Base-by-base conservation (phyloP, 2,797 vertebrate species). In the Coilia nasus region DNA sequence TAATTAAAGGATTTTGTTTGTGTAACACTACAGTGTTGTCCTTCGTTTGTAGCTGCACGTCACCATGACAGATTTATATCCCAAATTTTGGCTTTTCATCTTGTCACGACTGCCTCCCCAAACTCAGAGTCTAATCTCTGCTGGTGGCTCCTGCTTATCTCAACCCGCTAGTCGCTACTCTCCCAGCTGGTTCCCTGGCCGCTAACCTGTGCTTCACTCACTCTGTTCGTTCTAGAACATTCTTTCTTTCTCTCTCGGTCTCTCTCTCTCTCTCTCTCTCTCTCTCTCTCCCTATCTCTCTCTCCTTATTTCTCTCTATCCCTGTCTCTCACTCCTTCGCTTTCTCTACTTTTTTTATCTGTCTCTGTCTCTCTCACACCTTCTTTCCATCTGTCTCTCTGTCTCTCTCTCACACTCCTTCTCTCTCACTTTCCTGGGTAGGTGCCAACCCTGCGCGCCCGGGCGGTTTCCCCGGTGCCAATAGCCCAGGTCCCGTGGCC, bases 401-500 rank as follows among this genome's bases (percentile, higher is more conserved):
- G 82, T 44, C 62, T 15, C 64, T 64, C 57, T 46, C 44, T 1
- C 35, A 0, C 50, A 10, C 56, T 35, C 19, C 54, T 50, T 85
- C 6, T 81, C 57, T 15, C 14, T 78, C 25, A 50, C 6, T 81
- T 12, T 10, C 19, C 15, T 83, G 21, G 84, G 95, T 97, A 98
- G 98, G 98, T 93, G 94, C 96, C 96, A 98, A 97, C 95, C 97
- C 97, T 31, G 97, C 97, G 87, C 97, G 98, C 92, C 98, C 98
- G 60, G 97, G 97, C 94, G 98, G 96, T 88, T 99, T 98, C 93
- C 98, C 97, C 10, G 97, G 97, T 87, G 96, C 98, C 92, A 99
- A 97, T 96, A 99, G 98, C 95, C 98, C 98, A 86, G 98, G 98
- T 88, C 98, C 98, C 25, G 97, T 99, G 89, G 97, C 97, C 83